Base-by-base conservation (phyloP, 1,140 invertebrate genomes). In the Penaeus vannamei region DNA sequence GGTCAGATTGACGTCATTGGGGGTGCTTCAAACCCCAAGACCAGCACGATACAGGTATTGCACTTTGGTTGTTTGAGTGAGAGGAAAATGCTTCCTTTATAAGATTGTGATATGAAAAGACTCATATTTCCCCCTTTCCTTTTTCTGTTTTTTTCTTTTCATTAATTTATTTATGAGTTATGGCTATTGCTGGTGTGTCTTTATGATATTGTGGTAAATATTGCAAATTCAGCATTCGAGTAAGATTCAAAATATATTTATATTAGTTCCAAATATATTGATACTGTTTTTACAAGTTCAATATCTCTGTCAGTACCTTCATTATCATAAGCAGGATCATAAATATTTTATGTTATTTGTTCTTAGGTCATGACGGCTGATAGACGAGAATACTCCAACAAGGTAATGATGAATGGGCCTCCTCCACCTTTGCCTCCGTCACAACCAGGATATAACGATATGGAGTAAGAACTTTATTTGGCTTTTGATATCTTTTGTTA, bases 1-100 rank as follows among this genome's bases (percentile, higher is more conserved):
- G 87, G 87, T 36, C 87, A 89, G 64, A 89, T 84, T 79, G 87
- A 89, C n/a, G 81, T 89, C 61, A 87, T 87, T 23, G 85, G 85
- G 22, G 85, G 85, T 62, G 59, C 84, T 7, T 59, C 85, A 2
- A 32, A 72, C 10, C 60, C 69, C 42, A 89, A 89, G 60, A 42
- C 87, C 64, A 89, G 82, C 62, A 89, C 87, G 22, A 89, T 89
- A 32, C 87, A 89, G 87, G 87, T 89, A 84, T 20, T 80, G 14
- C 76, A 29, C n/a, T 59, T 32, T 29, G 12, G 17, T 32, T 10
- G 32, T 42, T 42, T 14, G 12, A 17, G 5, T 17, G 53, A 53
- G 17, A 53, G 10, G 53, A 53, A 53, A 53, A 17, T 53, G 0
- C 53, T 17, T 17, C 53, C 53, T 14, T 53, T 53, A 1, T 53